Percentiles rank a stretch among this genome's conserved stretches.
phyloP scores from a whole-genome alignment of 1,140 invertebrate genomes.

The Antheraea mylitta region DNA sequence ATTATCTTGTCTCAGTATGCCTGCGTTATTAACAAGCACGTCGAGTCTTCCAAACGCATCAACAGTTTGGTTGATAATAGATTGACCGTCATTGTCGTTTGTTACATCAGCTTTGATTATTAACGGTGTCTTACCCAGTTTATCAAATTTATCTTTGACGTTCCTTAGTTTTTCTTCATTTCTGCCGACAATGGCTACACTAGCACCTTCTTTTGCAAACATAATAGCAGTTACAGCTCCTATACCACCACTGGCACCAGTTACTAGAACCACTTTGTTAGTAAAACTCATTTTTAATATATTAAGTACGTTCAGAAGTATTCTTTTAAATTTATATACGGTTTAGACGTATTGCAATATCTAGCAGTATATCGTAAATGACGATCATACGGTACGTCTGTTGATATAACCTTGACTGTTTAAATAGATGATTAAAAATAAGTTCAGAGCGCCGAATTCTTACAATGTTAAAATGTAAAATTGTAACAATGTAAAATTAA shows the following conservation, averaged over 20 bases:
- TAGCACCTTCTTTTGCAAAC: neutral
- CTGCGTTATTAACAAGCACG: slow-evolving; percentile 14
- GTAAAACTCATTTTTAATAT: slow-evolving; percentile 13
- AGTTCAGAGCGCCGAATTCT: too few relatives aligned
- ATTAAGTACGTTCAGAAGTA: too few relatives aligned
- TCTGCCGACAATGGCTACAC: slow-evolving; percentile 10
- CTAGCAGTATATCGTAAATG: too few relatives aligned
- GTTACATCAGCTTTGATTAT: slow-evolving; percentile 12
- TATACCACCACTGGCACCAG: too few relatives aligned
- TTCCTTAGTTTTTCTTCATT: neutral
- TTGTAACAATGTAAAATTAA: too few relatives aligned
- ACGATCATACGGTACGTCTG: too few relatives aligned
- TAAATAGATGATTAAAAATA: too few relatives aligned
- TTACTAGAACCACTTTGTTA: slow-evolving; percentile 18
- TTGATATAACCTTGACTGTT: too few relatives aligned
- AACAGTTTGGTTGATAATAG: slow-evolving; percentile 2
- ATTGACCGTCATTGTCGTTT: slow-evolving; percentile 7
- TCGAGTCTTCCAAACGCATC: neutral
- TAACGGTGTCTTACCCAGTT: slow-evolving; percentile 11
- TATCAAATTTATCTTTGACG: neutral
- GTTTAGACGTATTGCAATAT: too few relatives aligned
- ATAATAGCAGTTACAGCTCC: slow-evolving; percentile 6
- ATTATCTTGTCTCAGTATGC: neutral
- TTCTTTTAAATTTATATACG: too few relatives aligned
- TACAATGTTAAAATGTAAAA: too few relatives aligned